Evolutionary conservation across 2,888 invertebrate species (phyloP).

Genomic region (Theodoxus fluviatilis): DNA sequence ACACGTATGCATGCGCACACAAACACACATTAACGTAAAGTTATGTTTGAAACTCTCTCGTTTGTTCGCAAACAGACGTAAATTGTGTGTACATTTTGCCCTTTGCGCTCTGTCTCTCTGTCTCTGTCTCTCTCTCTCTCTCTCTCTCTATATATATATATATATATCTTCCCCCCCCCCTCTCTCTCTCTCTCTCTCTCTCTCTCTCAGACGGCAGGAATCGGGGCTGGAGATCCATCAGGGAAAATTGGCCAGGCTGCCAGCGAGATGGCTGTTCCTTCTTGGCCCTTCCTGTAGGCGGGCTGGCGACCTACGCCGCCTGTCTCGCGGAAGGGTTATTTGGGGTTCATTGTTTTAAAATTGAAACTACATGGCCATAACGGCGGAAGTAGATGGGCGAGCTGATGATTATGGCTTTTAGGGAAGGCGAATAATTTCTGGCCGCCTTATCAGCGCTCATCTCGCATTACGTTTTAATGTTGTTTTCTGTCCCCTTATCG

Average conservation of each 20-base stretch:
- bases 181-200: background rate
- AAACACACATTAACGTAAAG: too few species aligned
- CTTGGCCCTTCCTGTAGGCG: background rate
- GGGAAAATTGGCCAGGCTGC: too few species aligned
- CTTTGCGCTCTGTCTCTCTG: background rate
- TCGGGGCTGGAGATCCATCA: too few species aligned
- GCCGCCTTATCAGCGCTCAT: slow-evolving; percentile 31
- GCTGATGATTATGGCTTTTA: slow-evolving; percentile 20
- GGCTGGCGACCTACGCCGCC: background rate
- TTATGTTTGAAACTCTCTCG: too few species aligned
- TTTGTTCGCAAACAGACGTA: too few species aligned
- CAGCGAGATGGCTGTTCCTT: too few species aligned
- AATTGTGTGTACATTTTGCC: too few species aligned
- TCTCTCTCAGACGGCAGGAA: background rate
- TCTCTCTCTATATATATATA: background rate
- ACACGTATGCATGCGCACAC: too few species aligned
- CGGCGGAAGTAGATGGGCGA: background rate
- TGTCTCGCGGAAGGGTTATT: too few species aligned
- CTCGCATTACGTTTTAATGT: slow-evolving; percentile 46
- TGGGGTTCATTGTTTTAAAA: too few species aligned
- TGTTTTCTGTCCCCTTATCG: slow-evolving; percentile 48
- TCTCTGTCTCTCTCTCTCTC: background rate
- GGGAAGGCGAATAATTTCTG: slow-evolving; percentile 26
- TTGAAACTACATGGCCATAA: background rate
- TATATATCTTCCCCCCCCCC: background rate